Conservation (phyloP, 2,888 invertebrate genomes). For the Heliconius sara region DNA sequence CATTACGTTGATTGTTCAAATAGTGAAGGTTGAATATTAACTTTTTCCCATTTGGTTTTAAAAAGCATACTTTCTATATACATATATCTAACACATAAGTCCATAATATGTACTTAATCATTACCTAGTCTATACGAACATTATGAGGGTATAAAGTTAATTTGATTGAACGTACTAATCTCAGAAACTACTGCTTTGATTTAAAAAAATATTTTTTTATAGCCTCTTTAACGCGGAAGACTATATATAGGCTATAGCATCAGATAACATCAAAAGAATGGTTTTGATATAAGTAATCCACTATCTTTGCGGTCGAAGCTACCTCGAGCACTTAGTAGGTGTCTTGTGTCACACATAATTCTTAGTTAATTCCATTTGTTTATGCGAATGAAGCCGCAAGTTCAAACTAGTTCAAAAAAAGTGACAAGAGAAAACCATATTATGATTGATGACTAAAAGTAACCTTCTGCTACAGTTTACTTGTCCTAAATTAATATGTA, state of each 20-base stretch:
- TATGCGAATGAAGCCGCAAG: not conserved
- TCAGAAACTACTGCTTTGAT: not conserved
- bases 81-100: no score
- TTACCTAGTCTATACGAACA: no score
- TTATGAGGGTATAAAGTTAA: not conserved
- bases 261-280: no score
- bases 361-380: no score
- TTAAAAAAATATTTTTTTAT: no score
- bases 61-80: no score
- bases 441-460: not conserved
- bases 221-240: not conserved
- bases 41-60: no score
- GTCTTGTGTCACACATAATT: not conserved
- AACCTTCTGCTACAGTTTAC: not conserved
- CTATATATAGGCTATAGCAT: not conserved
- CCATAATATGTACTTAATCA: no score
- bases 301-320: no score
- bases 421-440: not conserved
- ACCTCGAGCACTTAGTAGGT: not conserved
- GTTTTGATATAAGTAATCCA: no score
- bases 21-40: no score
- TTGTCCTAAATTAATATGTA: not conserved
- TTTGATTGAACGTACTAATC: not conserved
- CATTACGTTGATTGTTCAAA: no score
- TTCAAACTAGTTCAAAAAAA: not conserved